phyloP scores from a whole-genome alignment of 2,888 invertebrate species.

The Idaea dimidiata region DNA sequence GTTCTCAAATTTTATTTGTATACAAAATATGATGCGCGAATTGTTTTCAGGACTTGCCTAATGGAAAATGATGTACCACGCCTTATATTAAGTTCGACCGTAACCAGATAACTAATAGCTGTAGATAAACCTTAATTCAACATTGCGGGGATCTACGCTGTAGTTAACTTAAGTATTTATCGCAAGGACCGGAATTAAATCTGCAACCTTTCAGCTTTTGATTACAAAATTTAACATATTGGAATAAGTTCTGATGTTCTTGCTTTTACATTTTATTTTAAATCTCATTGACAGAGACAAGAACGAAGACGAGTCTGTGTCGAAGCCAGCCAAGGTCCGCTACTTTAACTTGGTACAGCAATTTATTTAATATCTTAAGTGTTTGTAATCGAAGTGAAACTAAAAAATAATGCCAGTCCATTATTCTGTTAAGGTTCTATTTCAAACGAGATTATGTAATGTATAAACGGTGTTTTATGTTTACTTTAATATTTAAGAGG shows the following conservation, averaged over 20 bases:
- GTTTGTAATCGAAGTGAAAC: conserved; percentile 41
- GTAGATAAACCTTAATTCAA: no score
- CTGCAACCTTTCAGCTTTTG: no score
- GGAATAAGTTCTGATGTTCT: neutral
- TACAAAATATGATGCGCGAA: no score
- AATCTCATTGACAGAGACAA: neutral
- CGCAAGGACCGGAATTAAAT: no score
- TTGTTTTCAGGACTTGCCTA: no score
- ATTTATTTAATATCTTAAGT: conserved; percentile 46
- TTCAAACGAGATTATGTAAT: neutral
- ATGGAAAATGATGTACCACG: no score
- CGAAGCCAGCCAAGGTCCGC: neutral
- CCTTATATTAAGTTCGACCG: no score
- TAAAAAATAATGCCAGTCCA: conserved; percentile 12
- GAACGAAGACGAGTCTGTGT: conserved; percentile 41
- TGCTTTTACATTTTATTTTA: neutral
- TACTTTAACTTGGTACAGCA: conserved; percentile 23
- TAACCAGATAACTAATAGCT: no score
- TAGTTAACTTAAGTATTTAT: no score
- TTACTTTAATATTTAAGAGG: neutral
- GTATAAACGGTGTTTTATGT: conserved; percentile 1
- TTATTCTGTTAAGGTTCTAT: neutral
- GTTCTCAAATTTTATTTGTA: no score
- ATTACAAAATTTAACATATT: no score
- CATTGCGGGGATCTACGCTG: no score